Base-by-base conservation (phyloP, 2,113 vertebrate genomes). In the Nyctibius bracteatus region DNA sequence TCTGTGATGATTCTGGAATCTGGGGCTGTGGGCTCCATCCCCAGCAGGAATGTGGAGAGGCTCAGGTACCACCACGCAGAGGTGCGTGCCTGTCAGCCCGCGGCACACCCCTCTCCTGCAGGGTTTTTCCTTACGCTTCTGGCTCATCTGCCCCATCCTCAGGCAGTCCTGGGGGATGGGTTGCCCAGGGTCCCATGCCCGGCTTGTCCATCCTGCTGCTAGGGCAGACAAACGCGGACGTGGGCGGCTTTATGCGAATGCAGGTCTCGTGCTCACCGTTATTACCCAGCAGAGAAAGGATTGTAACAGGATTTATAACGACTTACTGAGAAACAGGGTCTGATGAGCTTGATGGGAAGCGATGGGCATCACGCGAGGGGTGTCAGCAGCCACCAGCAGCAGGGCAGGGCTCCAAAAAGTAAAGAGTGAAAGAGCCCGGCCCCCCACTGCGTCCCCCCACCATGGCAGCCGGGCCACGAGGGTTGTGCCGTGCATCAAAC, bases 201-300 rank as follows among this genome's bases (percentile, higher is more conserved):
- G 4, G 30, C 28, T 23, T 55, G 47, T 46, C 28, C 62, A 25
- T 20, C 47, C 55, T 14, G 8, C 52, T 58, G 55, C 27, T 10
- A 8, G 10, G 6, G 6, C 33, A 19, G n/a, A 24, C 5, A 5
- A 14, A 35, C 2, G 9, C 55, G 2, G 30, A 20, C 3, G 9
- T 5, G n/a, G 25, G 58, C 28, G 65, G 81, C 58, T 65, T 57
- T 44, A 37, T 3, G 30, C 68, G 68, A 46, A 12, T 3, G 5
- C 35, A 3, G 8, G 21, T 16, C 67, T 61, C 0, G 1, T 8
- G 11, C 46, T 80, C 35, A 20, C 75, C 1, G 4, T 55, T 62
- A 68, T 75, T 55, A 61, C 61, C 68, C 28, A 5, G 61, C 14
- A 12, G 71, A 74, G 58, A 43, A 61, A 55, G 75, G 77, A 75